Conservation (phyloP, 53 echinoderm and acorn worm species). For the Henricia sp. region DNA sequence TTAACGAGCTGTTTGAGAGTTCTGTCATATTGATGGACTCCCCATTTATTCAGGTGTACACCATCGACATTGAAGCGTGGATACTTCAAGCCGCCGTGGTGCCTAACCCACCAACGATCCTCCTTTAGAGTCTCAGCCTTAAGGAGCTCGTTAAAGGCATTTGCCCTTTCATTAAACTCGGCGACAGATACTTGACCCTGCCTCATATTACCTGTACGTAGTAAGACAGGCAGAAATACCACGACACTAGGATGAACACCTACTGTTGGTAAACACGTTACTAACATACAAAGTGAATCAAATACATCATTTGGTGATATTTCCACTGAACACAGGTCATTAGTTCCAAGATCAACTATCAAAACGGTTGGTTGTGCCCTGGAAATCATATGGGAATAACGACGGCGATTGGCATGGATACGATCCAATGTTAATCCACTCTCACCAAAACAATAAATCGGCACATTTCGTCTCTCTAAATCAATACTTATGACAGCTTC, state of each 20-base stretch:
- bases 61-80: constrained; percentile 38
- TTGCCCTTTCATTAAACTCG: constrained; percentile 11
- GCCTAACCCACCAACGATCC: constrained; percentile 40
- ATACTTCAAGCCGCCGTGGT: not conserved
- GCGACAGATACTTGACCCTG: not conserved
- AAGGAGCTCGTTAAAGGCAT: constrained; percentile 19
- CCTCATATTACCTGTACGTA: constrained; percentile 3
- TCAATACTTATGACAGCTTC: not conserved
- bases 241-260: constrained; percentile 4
- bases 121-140: not conserved
- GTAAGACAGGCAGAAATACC: constrained; percentile 36
- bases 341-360: constrained; percentile 11
- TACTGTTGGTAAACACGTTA: not conserved
- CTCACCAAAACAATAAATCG: not conserved
- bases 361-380: not conserved
- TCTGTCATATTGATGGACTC: not conserved
- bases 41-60: constrained; percentile 17
- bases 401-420: not conserved
- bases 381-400: not conserved
- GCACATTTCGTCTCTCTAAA: not conserved
- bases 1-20: constrained; percentile 6
- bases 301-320: not conserved
- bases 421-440: not conserved
- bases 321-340: constrained; percentile 3
- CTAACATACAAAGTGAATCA: constrained; percentile 3